phyloP scores from a whole-genome alignment of 2,888 invertebrate genomes.

The Panorpa germanica region DNA sequence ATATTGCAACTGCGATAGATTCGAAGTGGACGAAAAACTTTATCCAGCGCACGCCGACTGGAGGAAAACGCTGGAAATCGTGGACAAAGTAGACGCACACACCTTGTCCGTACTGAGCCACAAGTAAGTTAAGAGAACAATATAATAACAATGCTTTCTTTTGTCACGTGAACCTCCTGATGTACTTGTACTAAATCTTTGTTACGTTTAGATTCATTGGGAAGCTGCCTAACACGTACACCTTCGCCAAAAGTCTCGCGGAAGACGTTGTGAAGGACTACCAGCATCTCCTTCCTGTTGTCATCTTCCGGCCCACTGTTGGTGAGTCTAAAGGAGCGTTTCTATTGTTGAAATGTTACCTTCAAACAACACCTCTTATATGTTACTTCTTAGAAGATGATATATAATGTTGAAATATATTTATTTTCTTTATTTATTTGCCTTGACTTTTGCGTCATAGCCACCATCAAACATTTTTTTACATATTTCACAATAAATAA shows the following conservation, averaged over 20 bases:
- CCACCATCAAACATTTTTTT: no score
- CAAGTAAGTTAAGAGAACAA: constrained; percentile 41
- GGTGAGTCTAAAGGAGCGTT: no score
- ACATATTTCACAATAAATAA: no score
- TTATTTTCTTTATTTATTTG: background rate
- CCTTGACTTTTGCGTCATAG: no score
- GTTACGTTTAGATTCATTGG: constrained; percentile 30
- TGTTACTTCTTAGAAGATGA: background rate
- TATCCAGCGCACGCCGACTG: constrained; percentile 53
- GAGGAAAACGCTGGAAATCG: constrained; percentile 42
- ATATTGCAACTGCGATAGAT: constrained; percentile 63
- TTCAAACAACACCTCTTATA: no score
- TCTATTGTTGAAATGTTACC: no score
- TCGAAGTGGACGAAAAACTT: constrained; percentile 53
- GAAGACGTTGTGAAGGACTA: constrained; percentile 63
- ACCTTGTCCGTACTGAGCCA: constrained; percentile 33
- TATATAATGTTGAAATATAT: no score
- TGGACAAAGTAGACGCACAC: constrained; percentile 37
- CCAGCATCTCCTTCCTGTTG: constrained; percentile 41
- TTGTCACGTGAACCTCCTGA: no score
- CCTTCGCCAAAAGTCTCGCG: constrained; percentile 73
- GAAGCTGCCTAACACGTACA: constrained; percentile 75
- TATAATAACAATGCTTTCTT: no score
- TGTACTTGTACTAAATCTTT: no score
- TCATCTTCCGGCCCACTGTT: constrained; percentile 77